phyloP scores from a whole-genome alignment of 2,113 vertebrate genomes.

The Pseudopodoces humilis region DNA sequence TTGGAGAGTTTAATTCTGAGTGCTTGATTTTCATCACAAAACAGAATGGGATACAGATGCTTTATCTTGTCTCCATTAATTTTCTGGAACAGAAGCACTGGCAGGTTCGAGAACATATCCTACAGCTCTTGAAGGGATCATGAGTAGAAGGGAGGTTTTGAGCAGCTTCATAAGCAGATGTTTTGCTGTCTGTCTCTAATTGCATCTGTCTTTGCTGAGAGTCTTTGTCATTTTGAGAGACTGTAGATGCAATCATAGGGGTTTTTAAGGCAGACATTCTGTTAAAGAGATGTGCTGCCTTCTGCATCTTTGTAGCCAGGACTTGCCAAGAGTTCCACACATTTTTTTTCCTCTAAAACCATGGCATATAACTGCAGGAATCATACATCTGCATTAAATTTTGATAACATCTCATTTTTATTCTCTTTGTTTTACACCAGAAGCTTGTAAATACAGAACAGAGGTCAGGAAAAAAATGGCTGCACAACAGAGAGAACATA shows the following conservation, averaged over 20 bases:
- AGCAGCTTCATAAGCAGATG: neutral
- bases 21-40: neutral
- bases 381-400: neutral
- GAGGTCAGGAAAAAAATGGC: neutral
- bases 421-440: neutral
- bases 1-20: neutral
- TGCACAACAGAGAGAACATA: neutral
- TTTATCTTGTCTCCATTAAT: neutral
- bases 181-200: neutral
- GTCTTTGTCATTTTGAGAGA: neutral
- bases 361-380: neutral
- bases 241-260: neutral
- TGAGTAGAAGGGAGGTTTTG: neutral
- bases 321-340: neutral
- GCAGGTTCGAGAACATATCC: neutral
- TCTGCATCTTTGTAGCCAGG: neutral
- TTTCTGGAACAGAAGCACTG: neutral
- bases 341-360: neutral
- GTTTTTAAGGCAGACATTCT: neutral
- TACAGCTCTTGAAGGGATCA: neutral
- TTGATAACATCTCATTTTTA: neutral
- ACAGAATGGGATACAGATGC: neutral
- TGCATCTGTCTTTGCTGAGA: neutral
- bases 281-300: neutral
- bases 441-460: neutral